Percentiles rank a stretch among this genome's conserved stretches.
Conservation (phyloP, 2,113 vertebrate species). For the Prinia subflava region DNA sequence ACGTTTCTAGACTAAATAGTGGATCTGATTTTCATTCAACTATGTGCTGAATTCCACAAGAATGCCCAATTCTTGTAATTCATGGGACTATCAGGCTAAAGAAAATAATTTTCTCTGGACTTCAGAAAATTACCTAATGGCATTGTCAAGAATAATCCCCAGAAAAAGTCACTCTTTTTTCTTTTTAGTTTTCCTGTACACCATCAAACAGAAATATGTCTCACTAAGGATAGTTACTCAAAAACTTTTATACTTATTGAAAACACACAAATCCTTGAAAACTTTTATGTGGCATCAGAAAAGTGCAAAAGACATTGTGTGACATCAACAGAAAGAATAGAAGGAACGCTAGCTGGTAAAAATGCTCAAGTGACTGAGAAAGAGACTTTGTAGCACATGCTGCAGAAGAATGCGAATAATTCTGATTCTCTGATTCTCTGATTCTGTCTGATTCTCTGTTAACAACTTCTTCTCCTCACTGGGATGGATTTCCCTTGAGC, state of each 20-base stretch:
- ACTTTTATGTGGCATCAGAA: neutral
- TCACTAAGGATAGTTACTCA: neutral
- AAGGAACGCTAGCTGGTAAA: neutral
- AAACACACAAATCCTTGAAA: neutral
- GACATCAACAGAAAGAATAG: neutral
- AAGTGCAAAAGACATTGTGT: neutral
- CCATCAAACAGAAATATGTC: neutral
- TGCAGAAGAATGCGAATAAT: neutral
- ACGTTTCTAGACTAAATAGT: neutral
- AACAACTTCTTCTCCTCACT: neutral
- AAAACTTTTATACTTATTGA: neutral
- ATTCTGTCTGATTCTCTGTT: neutral
- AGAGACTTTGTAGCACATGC: neutral
- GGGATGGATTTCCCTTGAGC: neutral
- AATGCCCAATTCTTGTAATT: neutral
- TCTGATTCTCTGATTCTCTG: neutral
- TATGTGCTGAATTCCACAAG: neutral
- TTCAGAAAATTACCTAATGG: neutral
- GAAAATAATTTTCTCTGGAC: neutral
- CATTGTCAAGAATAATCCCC: neutral
- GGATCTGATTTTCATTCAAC: neutral
- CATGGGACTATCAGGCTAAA: neutral
- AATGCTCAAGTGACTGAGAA: neutral
- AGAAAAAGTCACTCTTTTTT: neutral
- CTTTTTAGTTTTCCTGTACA: neutral